Evolutionary conservation across 2,797 vertebrate genomes (phyloP).

Genomic region (Pitangus sulphuratus): DNA sequence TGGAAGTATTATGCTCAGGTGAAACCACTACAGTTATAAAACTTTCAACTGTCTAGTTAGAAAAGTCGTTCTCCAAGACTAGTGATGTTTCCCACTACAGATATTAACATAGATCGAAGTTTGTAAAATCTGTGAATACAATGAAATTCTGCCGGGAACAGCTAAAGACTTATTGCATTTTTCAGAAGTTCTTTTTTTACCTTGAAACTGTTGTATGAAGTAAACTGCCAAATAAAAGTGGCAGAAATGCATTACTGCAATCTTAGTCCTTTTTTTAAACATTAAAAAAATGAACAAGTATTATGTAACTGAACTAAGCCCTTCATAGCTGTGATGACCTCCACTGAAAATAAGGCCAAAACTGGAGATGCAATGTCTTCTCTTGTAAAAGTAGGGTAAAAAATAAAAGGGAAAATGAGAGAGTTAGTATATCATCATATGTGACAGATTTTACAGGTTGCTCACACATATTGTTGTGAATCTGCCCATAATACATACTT

Average conservation of each 20-base stretch:
- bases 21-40: neutral
- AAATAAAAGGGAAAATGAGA: neutral
- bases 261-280: neutral
- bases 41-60: neutral
- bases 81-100: fast-evolving
- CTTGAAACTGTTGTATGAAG: neutral
- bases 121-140: neutral
- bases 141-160: neutral
- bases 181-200: neutral
- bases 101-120: neutral
- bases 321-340: neutral
- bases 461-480: neutral
- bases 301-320: neutral
- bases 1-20: neutral
- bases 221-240: neutral
- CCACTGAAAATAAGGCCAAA: neutral
- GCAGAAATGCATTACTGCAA: neutral
- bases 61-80: neutral
- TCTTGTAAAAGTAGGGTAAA: neutral
- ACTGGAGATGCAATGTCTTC: neutral
- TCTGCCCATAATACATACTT: neutral
- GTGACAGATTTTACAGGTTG: neutral
- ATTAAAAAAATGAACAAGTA: too few species aligned
- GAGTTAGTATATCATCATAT: fast-evolving
- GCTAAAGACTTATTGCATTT: neutral